Evolutionary conservation across 2,797 vertebrate species (phyloP), one percentile per base, ranked within the genome.

Genomic region (Aplochiton taeniatus): DNA sequence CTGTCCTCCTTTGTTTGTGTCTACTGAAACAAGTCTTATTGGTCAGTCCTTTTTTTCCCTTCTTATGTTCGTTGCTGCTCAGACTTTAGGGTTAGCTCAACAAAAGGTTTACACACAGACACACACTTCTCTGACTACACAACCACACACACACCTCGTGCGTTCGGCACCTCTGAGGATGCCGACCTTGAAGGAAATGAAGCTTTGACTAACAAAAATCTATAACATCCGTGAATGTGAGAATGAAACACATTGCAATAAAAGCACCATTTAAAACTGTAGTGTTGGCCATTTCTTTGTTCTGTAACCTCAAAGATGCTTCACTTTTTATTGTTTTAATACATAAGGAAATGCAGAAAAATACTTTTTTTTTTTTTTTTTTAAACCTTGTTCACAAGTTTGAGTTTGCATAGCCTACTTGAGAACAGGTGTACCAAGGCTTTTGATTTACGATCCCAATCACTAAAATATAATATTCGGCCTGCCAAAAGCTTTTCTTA

Each of bases 191-290:
- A 82, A 91, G 87, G 83, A 91, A 90, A 91, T 89, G 76, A 92
- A 90, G 90, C 88, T 91, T 92, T 91, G 91, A 93, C 91, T 92
- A 93, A 93, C 92, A 91, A 90, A 91, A 90, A 89, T 89, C 89
- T 91, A 88, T 90, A 92, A 92, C 92, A 93, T 93, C 92, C 91
- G 91, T 92, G 91, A 93, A 93, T 93, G 91, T 93, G 91, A 92
- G 90, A 93, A 92, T 93, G 91, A 91, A 91, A 92, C 91, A 93
- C 91, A 92, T 92, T 92, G 92, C 92, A 92, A 93, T 93, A 93
- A 93, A 93, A 93, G 89, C 92, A 93, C 91, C 91, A 89, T 93
- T 89, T 90, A 85, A 91, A 93, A 91, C 82, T 83, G 11, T 47
- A 11, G 16, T 54, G 18, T 11, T 45, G 31, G 49, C 17, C 5